Evolutionary conservation across 35 echinoderm and acorn worm genomes (phyloP).

Genomic region (Lytechinus variegatus): DNA sequence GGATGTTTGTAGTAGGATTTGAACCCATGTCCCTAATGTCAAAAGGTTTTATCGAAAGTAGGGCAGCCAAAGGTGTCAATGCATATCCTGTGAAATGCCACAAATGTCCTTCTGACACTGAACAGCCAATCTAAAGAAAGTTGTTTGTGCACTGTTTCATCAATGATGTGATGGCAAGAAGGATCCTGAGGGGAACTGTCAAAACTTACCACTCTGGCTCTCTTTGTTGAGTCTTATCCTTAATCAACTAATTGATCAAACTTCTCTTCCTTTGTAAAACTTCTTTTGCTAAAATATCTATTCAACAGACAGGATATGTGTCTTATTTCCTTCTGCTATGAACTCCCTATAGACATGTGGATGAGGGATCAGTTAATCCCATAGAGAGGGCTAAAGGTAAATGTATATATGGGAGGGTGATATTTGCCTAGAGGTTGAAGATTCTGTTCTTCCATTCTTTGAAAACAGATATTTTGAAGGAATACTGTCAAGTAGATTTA

Average conservation of each 20-base stretch:
- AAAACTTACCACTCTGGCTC: background rate
- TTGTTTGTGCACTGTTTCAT: no score
- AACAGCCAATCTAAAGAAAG: background rate
- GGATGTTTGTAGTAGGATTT: no score
- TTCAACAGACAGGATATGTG: background rate
- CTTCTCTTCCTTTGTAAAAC: background rate
- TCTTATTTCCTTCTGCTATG: background rate
- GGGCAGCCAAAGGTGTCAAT: no score
- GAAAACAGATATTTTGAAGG: no score
- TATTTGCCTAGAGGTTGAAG: background rate
- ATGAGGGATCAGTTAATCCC: background rate
- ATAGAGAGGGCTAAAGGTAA: background rate
- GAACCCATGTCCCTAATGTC: no score
- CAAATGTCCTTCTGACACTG: no score
- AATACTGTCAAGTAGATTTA: no score
- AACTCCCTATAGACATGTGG: background rate
- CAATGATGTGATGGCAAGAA: no score
- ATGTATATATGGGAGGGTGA: background rate
- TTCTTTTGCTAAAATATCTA: background rate
- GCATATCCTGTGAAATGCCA: no score
- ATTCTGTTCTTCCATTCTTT: no score
- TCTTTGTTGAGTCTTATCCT: background rate
- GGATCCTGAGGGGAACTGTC: no score
- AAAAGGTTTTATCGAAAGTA: no score
- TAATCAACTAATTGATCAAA: background rate